Evolutionary conservation across 2,113 vertebrate species (phyloP).

Genomic region (Brevimyrus niger): DNA sequence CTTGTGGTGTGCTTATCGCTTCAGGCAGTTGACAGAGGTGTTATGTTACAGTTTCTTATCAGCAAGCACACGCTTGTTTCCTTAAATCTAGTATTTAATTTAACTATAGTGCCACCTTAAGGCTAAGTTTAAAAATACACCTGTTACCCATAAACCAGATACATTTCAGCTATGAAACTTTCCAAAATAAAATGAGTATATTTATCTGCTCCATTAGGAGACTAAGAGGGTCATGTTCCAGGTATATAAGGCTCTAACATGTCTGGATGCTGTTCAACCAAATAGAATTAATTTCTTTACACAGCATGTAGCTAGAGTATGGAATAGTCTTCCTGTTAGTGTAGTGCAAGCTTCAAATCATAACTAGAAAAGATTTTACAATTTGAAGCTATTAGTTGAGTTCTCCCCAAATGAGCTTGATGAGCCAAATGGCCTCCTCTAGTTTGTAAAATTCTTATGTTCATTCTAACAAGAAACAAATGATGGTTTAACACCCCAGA

Average conservation of each 20-base stretch:
- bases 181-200: background rate
- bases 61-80: background rate
- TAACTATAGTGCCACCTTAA: constrained; percentile 45
- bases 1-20: background rate
- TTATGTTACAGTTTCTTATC: background rate
- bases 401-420: no score
- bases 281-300: no score
- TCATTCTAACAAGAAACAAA: background rate
- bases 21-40: background rate
- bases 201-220: background rate
- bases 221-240: no score
- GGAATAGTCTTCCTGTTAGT: no score
- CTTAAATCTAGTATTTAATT: background rate
- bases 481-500: background rate
- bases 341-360: no score
- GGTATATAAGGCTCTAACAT: no score
- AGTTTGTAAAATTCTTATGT: no score
- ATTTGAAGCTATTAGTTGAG: no score
- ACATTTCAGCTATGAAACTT: background rate
- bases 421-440: no score
- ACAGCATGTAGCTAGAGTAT: no score
- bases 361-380: no score
- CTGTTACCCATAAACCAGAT: background rate
- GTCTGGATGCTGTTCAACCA: no score
- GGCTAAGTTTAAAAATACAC: constrained; percentile 25